These are phyloP conservation scores for Dynastes hyllus DNA, from an alignment of 2,888 invertebrate genomes.

Conservation along the genomic window DNA sequence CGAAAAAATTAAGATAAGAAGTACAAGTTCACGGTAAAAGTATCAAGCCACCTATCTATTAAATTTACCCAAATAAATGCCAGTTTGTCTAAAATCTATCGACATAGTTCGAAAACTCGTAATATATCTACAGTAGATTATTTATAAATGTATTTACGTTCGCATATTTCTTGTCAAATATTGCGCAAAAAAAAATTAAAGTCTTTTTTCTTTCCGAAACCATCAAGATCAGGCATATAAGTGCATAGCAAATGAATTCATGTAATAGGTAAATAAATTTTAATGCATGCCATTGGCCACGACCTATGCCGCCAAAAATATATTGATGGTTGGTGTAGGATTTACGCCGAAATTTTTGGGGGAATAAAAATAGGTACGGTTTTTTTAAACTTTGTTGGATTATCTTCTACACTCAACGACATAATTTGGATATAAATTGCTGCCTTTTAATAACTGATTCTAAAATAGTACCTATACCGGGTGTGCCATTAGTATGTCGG, in stretches of 20 bases:
- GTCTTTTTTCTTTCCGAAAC: neutral
- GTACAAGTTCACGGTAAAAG: no score
- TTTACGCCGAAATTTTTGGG: neutral
- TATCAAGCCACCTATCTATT: no score
- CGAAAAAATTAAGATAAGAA: no score
- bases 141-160: conserved; percentile 25
- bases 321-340: neutral
- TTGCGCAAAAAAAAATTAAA: conserved; percentile 30
- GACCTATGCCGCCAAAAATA: conserved; percentile 18
- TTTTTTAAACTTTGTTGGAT: neutral
- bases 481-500: no score
- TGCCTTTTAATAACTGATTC: no score
- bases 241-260: neutral
- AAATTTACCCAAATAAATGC: neutral
- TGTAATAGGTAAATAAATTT: neutral
- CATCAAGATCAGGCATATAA: neutral
- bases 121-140: conserved; percentile 3
- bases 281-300: neutral
- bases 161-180: conserved; percentile 28
- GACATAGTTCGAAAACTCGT: neutral
- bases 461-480: no score
- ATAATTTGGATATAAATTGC: no score
- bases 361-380: neutral
- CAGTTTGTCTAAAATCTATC: conserved; percentile 1
- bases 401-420: neutral